Base-by-base conservation (phyloP, 2,797 vertebrate genomes). In the Fratercula arctica region DNA sequence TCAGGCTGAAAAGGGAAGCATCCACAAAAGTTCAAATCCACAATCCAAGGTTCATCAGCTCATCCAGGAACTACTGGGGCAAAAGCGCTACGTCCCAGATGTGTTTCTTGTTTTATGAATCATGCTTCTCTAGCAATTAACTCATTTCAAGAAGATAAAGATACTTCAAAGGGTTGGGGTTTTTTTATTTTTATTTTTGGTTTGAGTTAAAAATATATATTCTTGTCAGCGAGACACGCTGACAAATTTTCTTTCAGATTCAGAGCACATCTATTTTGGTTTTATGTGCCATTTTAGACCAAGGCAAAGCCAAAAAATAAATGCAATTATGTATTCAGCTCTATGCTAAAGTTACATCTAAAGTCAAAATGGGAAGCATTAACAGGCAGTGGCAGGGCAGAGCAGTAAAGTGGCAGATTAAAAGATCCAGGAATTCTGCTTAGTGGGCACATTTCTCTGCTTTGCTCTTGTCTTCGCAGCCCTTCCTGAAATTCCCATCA, bases 61-160 rank as follows among this genome's bases (percentile, higher is more conserved):
- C 81, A 83, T 46, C 56, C 86, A 87, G 59, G 78, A 91, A 26
- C 78, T 66, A 46, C 72, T 39, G 84, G 81, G 89, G 13, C 24
- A 48, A 54, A 74, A 64, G 20, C 3, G 11, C 53, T 35, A 18
- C 0, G 0, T 95, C 90, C 81, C 90, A 94, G 64, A 87, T 69
- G 78, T 21, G 75, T 20, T 92, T 90, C 92, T 72, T 87, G 56
- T 37, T 93, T 87, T 46, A 83, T 82, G 73, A 96, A 94, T 95
- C 83, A 91, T 16, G 45, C 46, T 88, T 54, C 91, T 69, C 43
- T 21, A 64, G 75, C 86, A 95, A 91, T 92, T 95, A 92, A 89
- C 81, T 89, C 54, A 45, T 85, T 94, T 94, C 68, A 80, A 37
- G 63, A 66, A 54, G 74, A 84, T 17, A 91, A 85, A 89, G 59